These are phyloP conservation scores for Chitala chitala DNA, from an alignment of 2,113 vertebrate species.

Conservation along the genomic window DNA sequence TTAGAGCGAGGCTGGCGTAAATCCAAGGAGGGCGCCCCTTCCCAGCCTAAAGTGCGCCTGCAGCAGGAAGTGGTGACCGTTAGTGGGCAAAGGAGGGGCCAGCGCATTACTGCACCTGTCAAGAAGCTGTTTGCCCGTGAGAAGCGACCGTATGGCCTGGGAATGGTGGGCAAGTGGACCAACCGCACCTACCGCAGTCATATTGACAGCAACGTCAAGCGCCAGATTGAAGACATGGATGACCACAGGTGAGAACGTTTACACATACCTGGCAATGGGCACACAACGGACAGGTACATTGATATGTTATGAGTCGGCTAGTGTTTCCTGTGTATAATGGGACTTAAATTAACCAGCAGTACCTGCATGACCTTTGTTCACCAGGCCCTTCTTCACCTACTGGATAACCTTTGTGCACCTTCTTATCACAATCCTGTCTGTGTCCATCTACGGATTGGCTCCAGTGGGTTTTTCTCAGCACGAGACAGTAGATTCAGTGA, in stretches of 20 bases:
- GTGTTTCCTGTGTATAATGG: no score
- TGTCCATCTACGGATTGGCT: conserved; percentile 93
- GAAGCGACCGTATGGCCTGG: conserved; percentile 90
- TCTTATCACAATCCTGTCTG: conserved; percentile 90
- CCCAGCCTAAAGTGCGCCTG: conserved; percentile 84
- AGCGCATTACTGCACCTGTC: conserved; percentile 86
- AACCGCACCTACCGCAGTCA: conserved; percentile 96
- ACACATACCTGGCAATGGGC: no score
- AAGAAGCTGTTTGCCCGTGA: conserved; percentile 92
- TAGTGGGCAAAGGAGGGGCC: conserved; percentile 78
- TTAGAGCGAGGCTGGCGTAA: conserved; percentile 94
- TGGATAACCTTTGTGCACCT: conserved; percentile 97
- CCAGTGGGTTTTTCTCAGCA: conserved; percentile 97
- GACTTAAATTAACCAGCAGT: background rate
- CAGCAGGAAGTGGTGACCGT: conserved; percentile 93
- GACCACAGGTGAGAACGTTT: conserved; percentile 92
- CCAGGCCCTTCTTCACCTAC: conserved; percentile 97
- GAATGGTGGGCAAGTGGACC: conserved; percentile 95
- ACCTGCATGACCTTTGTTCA: conserved; percentile 12
- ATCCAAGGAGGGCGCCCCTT: conserved; percentile 75
- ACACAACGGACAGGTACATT: no score
- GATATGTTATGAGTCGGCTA: no score
- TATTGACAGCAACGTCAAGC: conserved; percentile 93
- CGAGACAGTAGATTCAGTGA: conserved; percentile 94
- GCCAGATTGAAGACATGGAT: conserved; percentile 98